phyloP scores from a whole-genome alignment of 1,140 invertebrate genomes.

The Bombus sibiricus region DNA sequence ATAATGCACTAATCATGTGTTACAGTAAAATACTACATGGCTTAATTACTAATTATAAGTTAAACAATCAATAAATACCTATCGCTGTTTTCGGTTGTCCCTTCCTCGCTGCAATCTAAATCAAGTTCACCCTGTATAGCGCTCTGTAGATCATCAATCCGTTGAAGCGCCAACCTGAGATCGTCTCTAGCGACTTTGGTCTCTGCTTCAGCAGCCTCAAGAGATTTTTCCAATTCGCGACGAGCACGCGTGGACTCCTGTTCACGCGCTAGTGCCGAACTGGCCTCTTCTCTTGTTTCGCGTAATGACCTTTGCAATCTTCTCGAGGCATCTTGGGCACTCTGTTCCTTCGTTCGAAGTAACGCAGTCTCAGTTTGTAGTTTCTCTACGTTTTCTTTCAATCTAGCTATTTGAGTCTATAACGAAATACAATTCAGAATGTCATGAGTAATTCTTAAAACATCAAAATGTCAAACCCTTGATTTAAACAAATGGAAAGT shows the following conservation, averaged over 20 bases:
- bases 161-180: constrained; percentile 90
- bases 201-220: constrained; percentile 87
- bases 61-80: constrained; percentile 78
- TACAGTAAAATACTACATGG: not conserved
- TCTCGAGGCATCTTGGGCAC: constrained; percentile 89
- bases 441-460: not conserved
- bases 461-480: not conserved
- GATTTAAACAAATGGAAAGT: not conserved
- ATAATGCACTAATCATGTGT: not conserved
- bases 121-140: constrained; percentile 91
- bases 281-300: constrained; percentile 89
- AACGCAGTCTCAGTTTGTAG: constrained; percentile 89
- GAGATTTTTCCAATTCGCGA: constrained; percentile 87
- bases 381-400: constrained; percentile 93
- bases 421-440: not conserved
- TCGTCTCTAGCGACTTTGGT: constrained; percentile 86
- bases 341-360: constrained; percentile 88
- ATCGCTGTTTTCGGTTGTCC: constrained; percentile 85
- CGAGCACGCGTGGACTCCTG: constrained; percentile 88
- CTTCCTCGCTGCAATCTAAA: constrained; percentile 83
- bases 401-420: constrained; percentile 88
- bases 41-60: not conserved
- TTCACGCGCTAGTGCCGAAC: constrained; percentile 86
- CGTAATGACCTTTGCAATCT: constrained; percentile 88
- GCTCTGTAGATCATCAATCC: constrained; percentile 92